Percentiles rank a stretch among this genome's conserved stretches.
Evolutionary conservation across 2,888 invertebrate genomes (phyloP).

Genomic region (Acrobasis repandana): DNA sequence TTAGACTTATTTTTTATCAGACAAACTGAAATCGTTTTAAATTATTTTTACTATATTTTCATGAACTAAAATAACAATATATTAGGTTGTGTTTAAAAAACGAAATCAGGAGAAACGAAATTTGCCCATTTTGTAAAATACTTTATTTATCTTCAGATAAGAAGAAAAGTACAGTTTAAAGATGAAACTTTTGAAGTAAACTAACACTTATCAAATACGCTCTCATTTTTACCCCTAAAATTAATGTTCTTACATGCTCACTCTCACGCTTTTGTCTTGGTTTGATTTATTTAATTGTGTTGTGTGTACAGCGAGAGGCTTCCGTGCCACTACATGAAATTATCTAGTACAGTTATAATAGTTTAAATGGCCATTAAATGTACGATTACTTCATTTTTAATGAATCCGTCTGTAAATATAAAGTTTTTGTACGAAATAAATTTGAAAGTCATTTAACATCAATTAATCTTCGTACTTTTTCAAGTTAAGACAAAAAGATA

Average conservation of each 20-base stretch:
- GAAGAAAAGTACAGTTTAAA: too few relatives aligned
- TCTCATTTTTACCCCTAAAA: slow-evolving; percentile 3
- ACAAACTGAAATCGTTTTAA: too few relatives aligned
- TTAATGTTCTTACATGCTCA: slow-evolving; percentile 3
- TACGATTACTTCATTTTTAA: slow-evolving; percentile 12
- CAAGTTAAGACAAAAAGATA: not conserved
- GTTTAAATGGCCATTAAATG: slow-evolving; percentile 6
- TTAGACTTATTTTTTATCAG: too few relatives aligned
- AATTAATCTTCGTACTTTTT: slow-evolving; percentile 6
- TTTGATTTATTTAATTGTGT: slow-evolving; percentile 19
- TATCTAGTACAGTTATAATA: slow-evolving; percentile 17
- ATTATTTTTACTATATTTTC: too few relatives aligned
- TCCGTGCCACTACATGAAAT: slow-evolving; percentile 4
- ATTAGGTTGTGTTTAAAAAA: too few relatives aligned
- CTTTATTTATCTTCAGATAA: too few relatives aligned
- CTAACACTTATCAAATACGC: not conserved
- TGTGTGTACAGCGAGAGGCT: slow-evolving; percentile 8
- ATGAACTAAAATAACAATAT: too few relatives aligned
- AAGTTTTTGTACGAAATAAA: slow-evolving; percentile 3
- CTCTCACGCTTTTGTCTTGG: slow-evolving; percentile 16
- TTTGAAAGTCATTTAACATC: slow-evolving; percentile 14
- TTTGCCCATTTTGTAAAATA: too few relatives aligned
- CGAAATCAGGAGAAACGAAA: too few relatives aligned
- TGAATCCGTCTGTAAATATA: not conserved
- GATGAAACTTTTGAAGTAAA: too few relatives aligned